These are phyloP conservation scores for Clinocottus analis DNA, from an alignment of 2,113 vertebrate genomes.

Conservation along the genomic window DNA sequence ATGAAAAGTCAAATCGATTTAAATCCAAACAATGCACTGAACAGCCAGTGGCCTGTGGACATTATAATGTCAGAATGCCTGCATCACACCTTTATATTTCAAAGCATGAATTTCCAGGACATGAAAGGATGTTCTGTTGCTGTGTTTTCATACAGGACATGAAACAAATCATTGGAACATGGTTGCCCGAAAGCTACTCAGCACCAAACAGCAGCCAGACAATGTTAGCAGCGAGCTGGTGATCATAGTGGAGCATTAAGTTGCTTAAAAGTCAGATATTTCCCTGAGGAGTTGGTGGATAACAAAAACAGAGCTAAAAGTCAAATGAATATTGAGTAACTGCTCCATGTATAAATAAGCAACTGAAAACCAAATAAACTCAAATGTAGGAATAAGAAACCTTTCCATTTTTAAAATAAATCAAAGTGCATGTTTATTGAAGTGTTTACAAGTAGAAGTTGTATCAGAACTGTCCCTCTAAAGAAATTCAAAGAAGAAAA, in stretches of 20 bases:
- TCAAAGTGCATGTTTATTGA: neutral
- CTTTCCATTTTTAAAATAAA: neutral
- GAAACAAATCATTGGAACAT: neutral
- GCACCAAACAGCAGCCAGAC: neutral
- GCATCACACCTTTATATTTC: neutral
- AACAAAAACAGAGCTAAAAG: too few relatives aligned
- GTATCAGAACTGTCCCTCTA: neutral
- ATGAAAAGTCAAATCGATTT: neutral
- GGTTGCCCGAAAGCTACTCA: neutral
- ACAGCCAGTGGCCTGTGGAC: neutral
- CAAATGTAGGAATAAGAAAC: neutral
- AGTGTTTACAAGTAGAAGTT: neutral
- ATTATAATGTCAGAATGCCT: neutral
- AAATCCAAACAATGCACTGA: neutral
- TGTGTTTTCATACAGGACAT: neutral
- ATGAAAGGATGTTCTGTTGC: neutral
- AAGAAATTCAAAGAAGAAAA: neutral
- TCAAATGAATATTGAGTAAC: neutral
- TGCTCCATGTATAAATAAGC: neutral
- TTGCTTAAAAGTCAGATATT: too few relatives aligned
- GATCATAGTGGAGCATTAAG: too few relatives aligned
- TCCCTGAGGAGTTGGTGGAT: too few relatives aligned
- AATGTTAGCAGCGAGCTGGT: neutral
- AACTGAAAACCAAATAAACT: neutral
- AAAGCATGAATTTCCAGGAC: neutral